phyloP scores from a whole-genome alignment of 2,113 vertebrate genomes.

The Hippocampus guttulatus region DNA sequence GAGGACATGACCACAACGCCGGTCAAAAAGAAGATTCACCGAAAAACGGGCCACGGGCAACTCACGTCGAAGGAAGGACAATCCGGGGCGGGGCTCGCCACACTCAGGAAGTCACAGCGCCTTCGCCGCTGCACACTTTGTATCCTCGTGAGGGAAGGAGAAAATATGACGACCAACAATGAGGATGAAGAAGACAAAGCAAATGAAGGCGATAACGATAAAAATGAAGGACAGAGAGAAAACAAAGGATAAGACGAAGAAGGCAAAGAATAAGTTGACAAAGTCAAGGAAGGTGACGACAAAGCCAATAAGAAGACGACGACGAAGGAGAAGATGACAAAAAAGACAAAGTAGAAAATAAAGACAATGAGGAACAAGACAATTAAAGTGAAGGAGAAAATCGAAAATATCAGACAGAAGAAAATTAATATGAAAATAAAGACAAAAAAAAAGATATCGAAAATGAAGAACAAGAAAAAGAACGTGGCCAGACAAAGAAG shows the following conservation, averaged over 20 bases:
- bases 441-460: no score
- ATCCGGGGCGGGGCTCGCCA: background rate
- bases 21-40: background rate
- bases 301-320: background rate
- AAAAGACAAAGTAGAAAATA: background rate
- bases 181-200: background rate
- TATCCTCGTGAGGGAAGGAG: background rate
- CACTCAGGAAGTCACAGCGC: background rate
- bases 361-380: background rate
- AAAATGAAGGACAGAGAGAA: background rate
- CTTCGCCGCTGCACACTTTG: background rate
- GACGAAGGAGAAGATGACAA: background rate
- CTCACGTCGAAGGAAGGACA: background rate
- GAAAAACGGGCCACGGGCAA: background rate
- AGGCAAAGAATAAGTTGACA: background rate
- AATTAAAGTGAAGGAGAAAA: background rate
- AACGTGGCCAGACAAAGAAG: no score
- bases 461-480: background rate
- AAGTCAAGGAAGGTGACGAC: background rate
- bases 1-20: slow-evolving; percentile 1
- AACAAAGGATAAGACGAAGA: background rate
- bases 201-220: background rate
- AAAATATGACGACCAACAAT: background rate
- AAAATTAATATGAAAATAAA: background rate
- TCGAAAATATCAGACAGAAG: background rate